phyloP scores from a whole-genome alignment of 2,888 invertebrate species.

The Drosophila kuntzei region DNA sequence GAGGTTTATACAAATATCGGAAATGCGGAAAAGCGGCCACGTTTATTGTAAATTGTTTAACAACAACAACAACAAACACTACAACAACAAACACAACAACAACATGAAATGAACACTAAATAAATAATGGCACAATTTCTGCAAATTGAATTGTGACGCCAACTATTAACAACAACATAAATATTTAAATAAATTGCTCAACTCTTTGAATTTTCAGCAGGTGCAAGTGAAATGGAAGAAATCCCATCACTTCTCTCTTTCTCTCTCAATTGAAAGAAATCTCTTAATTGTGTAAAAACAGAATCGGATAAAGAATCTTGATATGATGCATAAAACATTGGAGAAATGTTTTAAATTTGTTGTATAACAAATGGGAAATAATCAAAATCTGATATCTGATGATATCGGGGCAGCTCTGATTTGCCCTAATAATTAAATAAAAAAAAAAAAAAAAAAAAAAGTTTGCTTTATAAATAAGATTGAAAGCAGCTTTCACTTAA shows the following conservation, averaged over 20 bases:
- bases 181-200: constrained; percentile 8
- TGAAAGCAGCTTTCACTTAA: too few species aligned
- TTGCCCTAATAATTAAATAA: too few species aligned
- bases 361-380: too few species aligned
- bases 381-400: too few species aligned
- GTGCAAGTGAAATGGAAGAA: constrained; percentile 8
- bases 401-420: too few species aligned
- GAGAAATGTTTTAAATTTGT: too few species aligned
- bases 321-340: too few species aligned
- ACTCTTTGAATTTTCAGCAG: neutral
- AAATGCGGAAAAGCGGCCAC: constrained; percentile 41
- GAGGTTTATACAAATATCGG: constrained; percentile 14
- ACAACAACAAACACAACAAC: constrained; percentile 19
- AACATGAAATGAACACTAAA: constrained; percentile 19
- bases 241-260: neutral
- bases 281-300: too few species aligned
- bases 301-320: too few species aligned
- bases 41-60: constrained; percentile 71
- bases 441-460: too few species aligned
- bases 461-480: too few species aligned
- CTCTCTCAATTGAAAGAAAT: neutral
- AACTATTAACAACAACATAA: constrained; percentile 39
- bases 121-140: constrained; percentile 48
- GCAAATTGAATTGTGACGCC: constrained; percentile 49
- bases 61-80: constrained; percentile 24